A percentile compares a stretch with the other conserved stretches of the same genome.
These are phyloP conservation scores for Odocoileus hemionus DNA, from an alignment of 2,113 vertebrate genomes.

Conservation along the genomic window DNA sequence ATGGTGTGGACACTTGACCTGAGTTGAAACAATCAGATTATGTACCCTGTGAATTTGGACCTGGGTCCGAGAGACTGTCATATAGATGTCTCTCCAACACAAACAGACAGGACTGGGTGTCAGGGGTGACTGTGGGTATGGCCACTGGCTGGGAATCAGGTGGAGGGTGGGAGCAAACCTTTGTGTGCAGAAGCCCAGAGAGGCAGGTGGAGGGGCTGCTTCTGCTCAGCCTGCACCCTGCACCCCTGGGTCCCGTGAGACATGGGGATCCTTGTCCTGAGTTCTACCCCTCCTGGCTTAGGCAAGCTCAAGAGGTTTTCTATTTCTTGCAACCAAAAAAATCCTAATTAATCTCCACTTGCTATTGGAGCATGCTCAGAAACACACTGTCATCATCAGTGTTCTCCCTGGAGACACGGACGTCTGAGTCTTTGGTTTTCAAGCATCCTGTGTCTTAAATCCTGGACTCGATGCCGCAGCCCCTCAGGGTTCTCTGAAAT, in stretches of 20 bases:
- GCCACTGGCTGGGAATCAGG: not conserved
- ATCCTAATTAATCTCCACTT: not conserved
- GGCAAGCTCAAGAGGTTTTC: not conserved
- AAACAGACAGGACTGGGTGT: fast-evolving
- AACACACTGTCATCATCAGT: fast-evolving
- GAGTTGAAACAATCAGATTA: not conserved
- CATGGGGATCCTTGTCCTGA: fast-evolving
- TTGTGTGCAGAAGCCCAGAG: not conserved
- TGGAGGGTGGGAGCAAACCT: fast-evolving
- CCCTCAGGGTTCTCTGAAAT: not conserved
- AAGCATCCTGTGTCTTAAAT: fast-evolving
- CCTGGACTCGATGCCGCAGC: fast-evolving
- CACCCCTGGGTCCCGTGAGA: fast-evolving
- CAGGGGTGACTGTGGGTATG: fast-evolving
- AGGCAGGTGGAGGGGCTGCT: fast-evolving
- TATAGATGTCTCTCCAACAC: fast-evolving
- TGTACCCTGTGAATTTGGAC: not conserved
- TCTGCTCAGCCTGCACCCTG: no score
- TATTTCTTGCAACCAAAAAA: not conserved
- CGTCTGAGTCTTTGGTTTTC: not conserved
- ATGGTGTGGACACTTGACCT: fast-evolving
- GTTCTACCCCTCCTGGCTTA: not conserved
- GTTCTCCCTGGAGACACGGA: fast-evolving
- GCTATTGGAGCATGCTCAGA: fast-evolving
- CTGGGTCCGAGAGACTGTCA: not conserved